Evolutionary conservation across 2,888 invertebrate species (phyloP), one percentile per base, ranked within the genome.

Genomic region (Lasioglossum zephyrum): DNA sequence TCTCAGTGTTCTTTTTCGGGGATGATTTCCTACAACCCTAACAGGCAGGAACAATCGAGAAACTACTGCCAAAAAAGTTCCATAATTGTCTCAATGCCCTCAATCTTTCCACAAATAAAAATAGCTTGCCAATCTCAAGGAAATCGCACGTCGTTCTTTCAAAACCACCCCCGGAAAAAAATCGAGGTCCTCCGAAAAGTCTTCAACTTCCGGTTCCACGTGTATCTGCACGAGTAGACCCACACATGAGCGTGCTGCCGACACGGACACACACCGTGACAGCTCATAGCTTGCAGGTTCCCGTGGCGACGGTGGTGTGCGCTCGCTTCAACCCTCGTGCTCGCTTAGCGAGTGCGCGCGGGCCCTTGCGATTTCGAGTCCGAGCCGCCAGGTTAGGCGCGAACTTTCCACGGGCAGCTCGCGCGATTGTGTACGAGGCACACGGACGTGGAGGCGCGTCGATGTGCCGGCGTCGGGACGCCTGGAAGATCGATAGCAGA

Each of bases 401-500:
- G 81, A 85, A 81, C 75, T 85, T 81, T 66, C 73, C 49, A 73
- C 77, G 73, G 66, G 85, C 39, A 31, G 88, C 86, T 86, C 77
- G 87, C 82, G 82, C 79, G 86, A 83, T 57, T 81, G 91, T 87
- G 81, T 60, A 5, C n/a, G 82, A 63, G 70, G n/a, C 69, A 11
- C 79, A 87, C 85, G 63, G 66, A 78, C 74, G 31, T 4, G 1
- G n/a, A 0, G 26, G 9, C 66, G 79, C 66, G 79, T 78, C 63
- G 47, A 82, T 86, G 81, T 77, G 80, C n/a, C 39, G 63, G 78
- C 49, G 90, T 91, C 87, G 91, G 91, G 91, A 92, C 91, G 90
- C 92, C 92, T 89, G 90, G 86, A 89, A 93, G 94, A 94, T 94
- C 94, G 94, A 94, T 94, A 94, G 92, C 89, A 73, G 89, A 92